A percentile compares a stretch with the other conserved stretches of the same genome.
phyloP scores from a whole-genome alignment of 1,140 invertebrate genomes.

The Pseudomyrmex gracilis region DNA sequence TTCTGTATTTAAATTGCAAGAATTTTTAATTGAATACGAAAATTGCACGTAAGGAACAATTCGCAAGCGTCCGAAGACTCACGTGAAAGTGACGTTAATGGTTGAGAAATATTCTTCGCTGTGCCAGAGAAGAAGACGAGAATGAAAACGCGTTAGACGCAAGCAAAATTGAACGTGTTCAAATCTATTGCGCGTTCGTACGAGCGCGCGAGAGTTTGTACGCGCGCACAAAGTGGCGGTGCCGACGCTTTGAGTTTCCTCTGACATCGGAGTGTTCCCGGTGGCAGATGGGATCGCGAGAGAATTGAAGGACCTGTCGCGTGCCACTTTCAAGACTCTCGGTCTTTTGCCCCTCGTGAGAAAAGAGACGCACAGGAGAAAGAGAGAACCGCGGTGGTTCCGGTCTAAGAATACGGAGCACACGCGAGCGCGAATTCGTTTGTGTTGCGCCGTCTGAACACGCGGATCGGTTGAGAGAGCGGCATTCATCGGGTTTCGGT shows the following conservation, averaged over 20 bases:
- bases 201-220: too few species aligned
- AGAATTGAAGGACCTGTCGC: slow-evolving; percentile 18
- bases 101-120: too few species aligned
- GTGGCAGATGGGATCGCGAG: slow-evolving; percentile 25
- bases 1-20: background rate
- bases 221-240: background rate
- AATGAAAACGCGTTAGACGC: background rate
- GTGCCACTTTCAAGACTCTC: slow-evolving; percentile 22
- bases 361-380: background rate
- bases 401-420: slow-evolving; percentile 43
- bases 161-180: background rate
- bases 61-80: too few species aligned
- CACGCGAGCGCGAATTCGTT: background rate
- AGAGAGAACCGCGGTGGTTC: background rate
- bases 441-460: slow-evolving; percentile 4
- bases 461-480: slow-evolving; percentile 46
- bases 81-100: too few species aligned
- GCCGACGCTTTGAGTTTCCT: background rate
- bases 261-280: slow-evolving; percentile 8
- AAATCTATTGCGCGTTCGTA: background rate
- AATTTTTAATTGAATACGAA: too few species aligned
- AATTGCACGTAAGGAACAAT: too few species aligned
- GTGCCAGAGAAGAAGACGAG: too few species aligned
- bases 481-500: slow-evolving; percentile 55
- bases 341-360: background rate